phyloP scores from a whole-genome alignment of 2,888 invertebrate genomes.

The Zeuzera pyrina region DNA sequence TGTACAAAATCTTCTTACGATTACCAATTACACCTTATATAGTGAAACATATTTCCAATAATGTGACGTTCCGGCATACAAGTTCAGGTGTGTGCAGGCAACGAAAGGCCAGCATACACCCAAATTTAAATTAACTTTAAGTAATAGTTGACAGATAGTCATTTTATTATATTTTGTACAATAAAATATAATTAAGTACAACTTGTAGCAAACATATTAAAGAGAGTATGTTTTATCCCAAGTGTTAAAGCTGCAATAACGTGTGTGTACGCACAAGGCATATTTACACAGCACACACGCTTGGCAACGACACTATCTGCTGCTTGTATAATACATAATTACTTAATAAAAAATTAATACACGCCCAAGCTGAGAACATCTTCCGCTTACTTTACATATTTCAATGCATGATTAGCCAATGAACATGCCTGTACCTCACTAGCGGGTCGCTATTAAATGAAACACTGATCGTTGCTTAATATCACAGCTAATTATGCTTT shows the following conservation, averaged over 20 bases:
- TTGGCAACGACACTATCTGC: conserved; percentile 63
- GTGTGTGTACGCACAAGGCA: conserved; percentile 72
- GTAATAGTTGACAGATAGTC: conserved; percentile 70
- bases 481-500: conserved; percentile 75
- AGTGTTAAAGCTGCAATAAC: conserved; percentile 71
- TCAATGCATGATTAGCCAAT: conserved; percentile 74
- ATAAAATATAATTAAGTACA: conserved; percentile 80
- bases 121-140: conserved; percentile 66
- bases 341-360: conserved; percentile 71
- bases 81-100: conserved; percentile 70
- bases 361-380: conserved; percentile 68
- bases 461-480: conserved; percentile 70
- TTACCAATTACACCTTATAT: conserved; percentile 70
- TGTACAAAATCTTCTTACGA: conserved; percentile 74
- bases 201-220: conserved; percentile 79
- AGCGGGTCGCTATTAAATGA: conserved; percentile 70
- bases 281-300: conserved; percentile 72
- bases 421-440: conserved; percentile 68
- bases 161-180: conserved; percentile 80
- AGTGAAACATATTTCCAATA: conserved; percentile 70
- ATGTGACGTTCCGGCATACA: conserved; percentile 71
- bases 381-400: conserved; percentile 64
- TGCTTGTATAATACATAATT: conserved; percentile 70
- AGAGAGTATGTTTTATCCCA: conserved; percentile 72
- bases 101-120: conserved; percentile 65